Base-by-base conservation (phyloP, 1,140 invertebrate genomes). In the Panagrolaimus sp. region DNA sequence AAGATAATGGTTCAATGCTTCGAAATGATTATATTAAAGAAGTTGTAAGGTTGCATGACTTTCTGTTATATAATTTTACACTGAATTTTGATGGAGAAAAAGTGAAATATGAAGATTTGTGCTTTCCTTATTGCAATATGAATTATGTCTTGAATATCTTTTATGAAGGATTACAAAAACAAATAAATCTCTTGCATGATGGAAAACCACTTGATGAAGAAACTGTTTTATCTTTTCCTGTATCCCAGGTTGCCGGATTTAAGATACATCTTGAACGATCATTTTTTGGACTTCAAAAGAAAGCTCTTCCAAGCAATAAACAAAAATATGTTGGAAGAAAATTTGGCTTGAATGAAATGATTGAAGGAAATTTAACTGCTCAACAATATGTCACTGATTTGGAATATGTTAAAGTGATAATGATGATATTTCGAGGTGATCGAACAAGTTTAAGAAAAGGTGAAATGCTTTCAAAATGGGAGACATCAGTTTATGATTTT, bases 371-470 rank as follows among this genome's bases (percentile, higher is more conserved):
- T 38, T n/a, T 32, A 26, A 68, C 67, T 58, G 63, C 46, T 28
- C 9, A 9, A 12, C 62, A 63, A 9, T 8, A 28, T 52, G 67
- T 80, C 24, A 82, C 78, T 8, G 83, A 80, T 70, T 77, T 80
- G 73, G 75, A 80, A 44, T 70, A 58, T 52, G 80, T 80, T 17
- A 52, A 71, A 28, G 67, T 73, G 14, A 63, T 80, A 10, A 55
- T 81, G 66, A 67, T 82, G 66, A 72, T 79, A 2, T 80, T 80
- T 73, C 78, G 75, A 21, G 78, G 76, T 10, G 78, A 80, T 46
- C 62, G 65, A 28, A 68, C 67, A 21, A 67, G 62, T 14, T 38
- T n/a, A 14, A 26, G 55, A 24, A 67, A 67, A 63, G 71, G 69
- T 12, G 64, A 65, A n/a, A 48, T 69, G 32, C 63, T 80, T 38